A percentile compares a stretch with the other conserved stretches of the same genome.
These are phyloP conservation scores for Emmelina monodactyla DNA, from an alignment of 2,888 invertebrate species.

Conservation along the genomic window DNA sequence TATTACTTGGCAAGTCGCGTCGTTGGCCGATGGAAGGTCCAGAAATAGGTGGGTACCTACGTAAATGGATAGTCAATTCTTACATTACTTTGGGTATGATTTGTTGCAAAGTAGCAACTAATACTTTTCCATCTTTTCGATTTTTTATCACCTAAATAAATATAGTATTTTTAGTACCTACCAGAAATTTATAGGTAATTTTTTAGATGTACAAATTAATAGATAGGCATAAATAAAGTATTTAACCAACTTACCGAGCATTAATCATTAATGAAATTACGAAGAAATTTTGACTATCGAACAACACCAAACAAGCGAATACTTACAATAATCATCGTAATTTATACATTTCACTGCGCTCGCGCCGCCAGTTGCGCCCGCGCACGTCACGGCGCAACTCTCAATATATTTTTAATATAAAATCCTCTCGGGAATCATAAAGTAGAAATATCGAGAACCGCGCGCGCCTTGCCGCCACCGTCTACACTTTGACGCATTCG, in stretches of 20 bases:
- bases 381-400: constrained; percentile 39
- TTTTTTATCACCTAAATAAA: too few relatives aligned
- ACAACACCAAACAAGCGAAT: constrained; percentile 7
- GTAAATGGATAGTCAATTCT: too few relatives aligned
- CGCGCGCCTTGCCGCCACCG: constrained; percentile 40
- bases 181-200: too few relatives aligned
- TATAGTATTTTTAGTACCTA: too few relatives aligned
- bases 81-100: too few relatives aligned
- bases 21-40: not conserved
- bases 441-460: constrained; percentile 55
- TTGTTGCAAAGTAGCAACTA: too few relatives aligned
- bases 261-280: too few relatives aligned
- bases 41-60: too few relatives aligned
- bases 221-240: too few relatives aligned
- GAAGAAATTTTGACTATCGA: too few relatives aligned
- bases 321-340: constrained; percentile 12
- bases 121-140: too few relatives aligned
- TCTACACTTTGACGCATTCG: constrained; percentile 61
- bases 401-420: constrained; percentile 54
- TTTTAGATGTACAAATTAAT: too few relatives aligned
- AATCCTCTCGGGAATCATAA: constrained; percentile 43
- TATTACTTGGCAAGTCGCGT: constrained; percentile 28
- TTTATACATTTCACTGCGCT: constrained; percentile 18
- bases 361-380: constrained; percentile 26
- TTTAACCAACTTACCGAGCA: not conserved